Percentiles rank a stretch among this genome's conserved stretches.
Conservation (phyloP, 2,797 vertebrate genomes). For the Tinamus major region DNA sequence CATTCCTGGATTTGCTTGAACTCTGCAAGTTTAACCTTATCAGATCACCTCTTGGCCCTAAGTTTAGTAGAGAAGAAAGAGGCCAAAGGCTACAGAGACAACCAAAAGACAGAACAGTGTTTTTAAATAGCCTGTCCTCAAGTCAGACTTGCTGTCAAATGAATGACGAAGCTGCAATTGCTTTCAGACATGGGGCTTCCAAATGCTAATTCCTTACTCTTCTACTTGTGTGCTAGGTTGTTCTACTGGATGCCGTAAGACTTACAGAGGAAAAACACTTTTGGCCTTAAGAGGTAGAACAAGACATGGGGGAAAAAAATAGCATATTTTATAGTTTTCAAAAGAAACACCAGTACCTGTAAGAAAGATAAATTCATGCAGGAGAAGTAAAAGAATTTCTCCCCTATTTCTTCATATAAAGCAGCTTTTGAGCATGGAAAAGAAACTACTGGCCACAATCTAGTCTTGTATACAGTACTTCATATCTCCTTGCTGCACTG, state of each 20-base stretch:
- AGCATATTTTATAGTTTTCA: background rate
- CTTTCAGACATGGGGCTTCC: background rate
- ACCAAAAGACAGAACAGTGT: accelerated
- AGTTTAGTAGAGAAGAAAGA: background rate
- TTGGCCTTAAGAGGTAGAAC: background rate
- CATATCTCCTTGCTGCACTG: background rate
- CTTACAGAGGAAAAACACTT: background rate
- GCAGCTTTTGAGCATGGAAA: background rate
- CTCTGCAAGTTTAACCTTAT: background rate
- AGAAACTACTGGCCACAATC: background rate
- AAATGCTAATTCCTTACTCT: background rate
- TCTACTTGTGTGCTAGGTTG: background rate
- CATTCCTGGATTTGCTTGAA: background rate
- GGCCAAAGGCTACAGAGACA: background rate
- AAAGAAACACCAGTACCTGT: background rate
- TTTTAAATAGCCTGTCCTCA: background rate
- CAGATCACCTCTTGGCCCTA: background rate
- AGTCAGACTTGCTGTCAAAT: background rate
- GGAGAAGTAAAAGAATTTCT: background rate
- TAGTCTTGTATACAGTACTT: background rate
- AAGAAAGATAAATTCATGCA: background rate
- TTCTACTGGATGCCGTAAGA: background rate
- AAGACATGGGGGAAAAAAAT: background rate
- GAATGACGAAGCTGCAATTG: background rate
- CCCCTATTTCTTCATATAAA: background rate